Conservation (phyloP, 2,888 invertebrate species). For the Drosophila phalerata region DNA sequence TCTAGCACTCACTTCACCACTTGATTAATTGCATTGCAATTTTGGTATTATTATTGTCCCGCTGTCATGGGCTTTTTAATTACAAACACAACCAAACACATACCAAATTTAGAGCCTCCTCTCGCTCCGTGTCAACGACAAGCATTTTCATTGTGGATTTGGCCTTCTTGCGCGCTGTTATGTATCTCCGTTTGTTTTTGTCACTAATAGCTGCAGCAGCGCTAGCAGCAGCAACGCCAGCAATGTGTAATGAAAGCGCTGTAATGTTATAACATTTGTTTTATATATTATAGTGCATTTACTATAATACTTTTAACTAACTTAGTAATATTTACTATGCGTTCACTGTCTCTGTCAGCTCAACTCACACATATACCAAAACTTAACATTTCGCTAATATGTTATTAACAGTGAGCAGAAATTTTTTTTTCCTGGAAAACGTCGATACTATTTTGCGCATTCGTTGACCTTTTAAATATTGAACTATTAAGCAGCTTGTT, state of each 20-base stretch:
- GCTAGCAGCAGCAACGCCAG: slow-evolving; percentile 62
- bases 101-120: slow-evolving; percentile 88
- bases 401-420: slow-evolving; percentile 23
- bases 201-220: slow-evolving; percentile 59
- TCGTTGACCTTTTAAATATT: background rate
- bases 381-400: slow-evolving; percentile 26
- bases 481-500: background rate
- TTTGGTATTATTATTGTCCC: slow-evolving; percentile 12
- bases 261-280: slow-evolving; percentile 51
- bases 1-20: slow-evolving; percentile 23
- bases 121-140: slow-evolving; percentile 91
- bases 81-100: slow-evolving; percentile 53
- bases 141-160: slow-evolving; percentile 84
- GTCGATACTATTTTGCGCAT: background rate
- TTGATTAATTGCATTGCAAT: slow-evolving; percentile 53
- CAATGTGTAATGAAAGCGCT: slow-evolving; percentile 71
- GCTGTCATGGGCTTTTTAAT: slow-evolving; percentile 56
- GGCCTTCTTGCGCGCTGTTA: slow-evolving; percentile 71
- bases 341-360: slow-evolving; percentile 27
- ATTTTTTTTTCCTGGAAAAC: slow-evolving; percentile 7
- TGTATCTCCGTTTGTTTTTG: slow-evolving; percentile 68
- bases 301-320: slow-evolving; percentile 17
- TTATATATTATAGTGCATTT: slow-evolving; percentile 38
- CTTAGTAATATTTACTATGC: slow-evolving; percentile 33
- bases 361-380: slow-evolving; percentile 16